phyloP scores from a whole-genome alignment of 2,113 vertebrate genomes.

The Procavia capensis region DNA sequence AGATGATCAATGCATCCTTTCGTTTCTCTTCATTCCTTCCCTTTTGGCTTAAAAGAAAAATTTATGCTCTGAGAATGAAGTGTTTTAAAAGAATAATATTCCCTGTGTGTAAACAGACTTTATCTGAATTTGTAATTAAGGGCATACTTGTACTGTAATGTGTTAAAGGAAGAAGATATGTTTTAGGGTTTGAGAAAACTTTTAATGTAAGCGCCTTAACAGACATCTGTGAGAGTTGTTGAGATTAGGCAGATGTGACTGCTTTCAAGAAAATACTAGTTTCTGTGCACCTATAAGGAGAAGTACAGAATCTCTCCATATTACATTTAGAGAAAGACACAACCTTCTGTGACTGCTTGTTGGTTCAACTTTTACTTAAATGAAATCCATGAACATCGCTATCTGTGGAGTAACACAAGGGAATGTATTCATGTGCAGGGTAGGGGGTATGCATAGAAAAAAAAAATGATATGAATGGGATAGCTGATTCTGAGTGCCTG shows the following conservation, averaged over 20 bases:
- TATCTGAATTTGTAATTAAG: slow-evolving; percentile 11
- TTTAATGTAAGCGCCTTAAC: background rate
- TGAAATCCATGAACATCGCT: background rate
- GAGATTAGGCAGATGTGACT: background rate
- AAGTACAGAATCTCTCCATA: background rate
- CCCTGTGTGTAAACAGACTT: background rate
- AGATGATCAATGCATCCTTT: background rate
- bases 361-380: background rate
- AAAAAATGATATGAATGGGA: background rate
- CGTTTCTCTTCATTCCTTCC: background rate
- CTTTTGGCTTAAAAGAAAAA: slow-evolving; percentile 31
- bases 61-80: background rate
- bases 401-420: background rate
- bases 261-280: background rate
- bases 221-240: background rate
- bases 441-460: background rate
- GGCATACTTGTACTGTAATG: background rate
- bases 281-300: background rate
- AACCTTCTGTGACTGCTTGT: background rate
- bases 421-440: background rate
- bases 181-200: slow-evolving; percentile 36
- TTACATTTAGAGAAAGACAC: background rate
- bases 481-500: background rate
- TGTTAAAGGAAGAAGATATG: background rate
- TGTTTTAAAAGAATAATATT: slow-evolving; percentile 10